A percentile compares a stretch with the other conserved stretches of the same genome.
Conservation (phyloP, 2,113 vertebrate species). For the Rostratula benghalensis region DNA sequence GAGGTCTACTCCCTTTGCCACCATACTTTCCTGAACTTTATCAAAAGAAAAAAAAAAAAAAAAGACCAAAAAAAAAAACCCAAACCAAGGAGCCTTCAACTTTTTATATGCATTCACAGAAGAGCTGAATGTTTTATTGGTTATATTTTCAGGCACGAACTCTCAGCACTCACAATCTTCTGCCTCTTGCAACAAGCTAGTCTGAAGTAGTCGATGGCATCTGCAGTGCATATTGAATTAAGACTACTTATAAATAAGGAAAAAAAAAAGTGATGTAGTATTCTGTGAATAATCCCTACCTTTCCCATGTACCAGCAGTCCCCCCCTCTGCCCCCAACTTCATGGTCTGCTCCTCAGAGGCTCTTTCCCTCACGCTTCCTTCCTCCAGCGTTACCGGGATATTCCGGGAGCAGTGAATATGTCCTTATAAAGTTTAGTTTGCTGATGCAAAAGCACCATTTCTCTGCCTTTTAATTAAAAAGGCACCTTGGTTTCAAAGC, state of each 20-base stretch:
- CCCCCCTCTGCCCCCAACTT: neutral
- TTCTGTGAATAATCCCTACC: neutral
- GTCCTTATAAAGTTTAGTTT: neutral
- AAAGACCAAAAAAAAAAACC: neutral
- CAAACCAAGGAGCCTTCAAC: neutral
- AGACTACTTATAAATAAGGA: neutral
- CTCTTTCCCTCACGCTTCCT: neutral
- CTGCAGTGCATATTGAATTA: neutral
- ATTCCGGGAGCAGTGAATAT: neutral
- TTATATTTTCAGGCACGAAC: neutral
- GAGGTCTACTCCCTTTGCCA: neutral
- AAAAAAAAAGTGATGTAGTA: neutral
- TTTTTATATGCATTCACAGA: neutral
- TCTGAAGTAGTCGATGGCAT: neutral
- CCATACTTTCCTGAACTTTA: neutral
- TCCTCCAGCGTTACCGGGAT: neutral
- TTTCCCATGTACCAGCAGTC: neutral
- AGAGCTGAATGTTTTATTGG: neutral
- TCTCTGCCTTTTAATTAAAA: conserved; percentile 34
- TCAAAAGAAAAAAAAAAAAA: neutral
- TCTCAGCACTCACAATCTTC: neutral
- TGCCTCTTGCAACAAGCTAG: neutral
- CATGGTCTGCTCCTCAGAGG: neutral
- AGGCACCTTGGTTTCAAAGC: conserved; percentile 33
- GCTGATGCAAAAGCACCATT: conserved; percentile 11